Conservation (phyloP, 2,113 vertebrate species). For the Amphiprion percula region DNA sequence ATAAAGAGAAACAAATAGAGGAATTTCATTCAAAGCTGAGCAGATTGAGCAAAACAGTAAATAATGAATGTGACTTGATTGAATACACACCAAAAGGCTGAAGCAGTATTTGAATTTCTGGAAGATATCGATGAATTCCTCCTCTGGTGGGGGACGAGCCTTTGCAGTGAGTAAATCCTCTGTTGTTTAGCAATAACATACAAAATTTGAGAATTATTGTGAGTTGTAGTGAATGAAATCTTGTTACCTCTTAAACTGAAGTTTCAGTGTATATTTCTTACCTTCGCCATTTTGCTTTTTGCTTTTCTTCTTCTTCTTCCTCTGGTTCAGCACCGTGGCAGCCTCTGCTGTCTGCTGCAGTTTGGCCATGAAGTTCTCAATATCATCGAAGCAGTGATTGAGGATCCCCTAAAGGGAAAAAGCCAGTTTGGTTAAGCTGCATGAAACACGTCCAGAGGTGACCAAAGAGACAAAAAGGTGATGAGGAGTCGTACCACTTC, state of each 20-base stretch:
- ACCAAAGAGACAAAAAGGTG: neutral
- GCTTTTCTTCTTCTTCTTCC: constrained; percentile 87
- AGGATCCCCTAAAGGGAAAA: constrained; percentile 84
- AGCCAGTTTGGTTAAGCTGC: neutral
- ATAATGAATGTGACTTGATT: neutral
- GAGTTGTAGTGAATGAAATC: accelerated
- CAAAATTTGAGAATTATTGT: constrained; percentile 1
- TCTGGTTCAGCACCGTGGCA: constrained; percentile 84
- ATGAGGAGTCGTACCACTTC: constrained; percentile 82
- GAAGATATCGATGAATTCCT: constrained; percentile 87
- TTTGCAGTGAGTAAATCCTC: constrained; percentile 87
- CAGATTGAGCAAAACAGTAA: neutral
- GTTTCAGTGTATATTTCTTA: constrained; percentile 11
- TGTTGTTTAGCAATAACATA: constrained; percentile 51
- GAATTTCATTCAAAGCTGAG: neutral
- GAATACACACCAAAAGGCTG: constrained; percentile 88
- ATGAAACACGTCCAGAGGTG: neutral
- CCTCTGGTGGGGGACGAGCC: constrained; percentile 86
- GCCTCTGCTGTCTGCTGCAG: constrained; percentile 91
- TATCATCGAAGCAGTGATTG: constrained; percentile 92
- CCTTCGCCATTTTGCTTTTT: constrained; percentile 83
- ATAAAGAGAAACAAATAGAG: neutral
- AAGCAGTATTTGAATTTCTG: constrained; percentile 94
- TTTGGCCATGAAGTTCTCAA: constrained; percentile 89
- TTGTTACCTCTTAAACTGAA: neutral